Evolutionary conservation across 2,113 vertebrate species (phyloP), one percentile per base, ranked within the genome.

Genomic region (Parotia lawesii): DNA sequence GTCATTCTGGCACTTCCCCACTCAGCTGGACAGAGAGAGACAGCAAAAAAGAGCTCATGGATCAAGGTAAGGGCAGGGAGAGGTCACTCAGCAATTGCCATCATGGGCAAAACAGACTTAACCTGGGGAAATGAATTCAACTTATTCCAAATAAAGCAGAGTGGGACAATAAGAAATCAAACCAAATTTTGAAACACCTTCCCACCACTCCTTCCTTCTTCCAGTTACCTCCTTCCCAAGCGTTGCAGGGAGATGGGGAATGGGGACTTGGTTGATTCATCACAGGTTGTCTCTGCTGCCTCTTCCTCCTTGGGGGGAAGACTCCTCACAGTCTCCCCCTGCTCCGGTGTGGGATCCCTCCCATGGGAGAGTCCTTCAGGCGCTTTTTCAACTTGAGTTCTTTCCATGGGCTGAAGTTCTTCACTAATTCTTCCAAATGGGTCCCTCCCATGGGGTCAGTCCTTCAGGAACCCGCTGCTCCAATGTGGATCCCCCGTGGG

Each of bases 261-360:
- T 25, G 35, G 27, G 23, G n/a, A n/a, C n/a, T n/a, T 13, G 38
- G 5, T 66, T 6, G 6, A 7, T 21, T 40, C 29, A 33, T 20
- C 56, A 16, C 2, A 9, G 2, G 0, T 8, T 57, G 17, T n/a
- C 37, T 48, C 18, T 73, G 38, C 16, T 35, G 29, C 15, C 33
- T 64, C 21, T 53, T 72, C 44, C 38, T 48, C 48, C 27, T 12
- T 1, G 0, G 6, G 4, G 31, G 6, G 20, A 54, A 10, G 25
- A 25, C 9, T 57, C 18, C 44, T 65, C 58, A 31, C 7, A 5
- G 2, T 22, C 24, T 64, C 5, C 13, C 23, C 15, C 18, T 24
- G 31, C 18, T 37, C 29, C 25, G 15, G 11, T 4, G 20, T 53
- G 47, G 53, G 21, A 29, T 47, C 31, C 5, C 25, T 37, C 35